These are phyloP conservation scores for Miniopterus natalensis DNA, from an alignment of 2,113 vertebrate species.

Conservation along the genomic window DNA sequence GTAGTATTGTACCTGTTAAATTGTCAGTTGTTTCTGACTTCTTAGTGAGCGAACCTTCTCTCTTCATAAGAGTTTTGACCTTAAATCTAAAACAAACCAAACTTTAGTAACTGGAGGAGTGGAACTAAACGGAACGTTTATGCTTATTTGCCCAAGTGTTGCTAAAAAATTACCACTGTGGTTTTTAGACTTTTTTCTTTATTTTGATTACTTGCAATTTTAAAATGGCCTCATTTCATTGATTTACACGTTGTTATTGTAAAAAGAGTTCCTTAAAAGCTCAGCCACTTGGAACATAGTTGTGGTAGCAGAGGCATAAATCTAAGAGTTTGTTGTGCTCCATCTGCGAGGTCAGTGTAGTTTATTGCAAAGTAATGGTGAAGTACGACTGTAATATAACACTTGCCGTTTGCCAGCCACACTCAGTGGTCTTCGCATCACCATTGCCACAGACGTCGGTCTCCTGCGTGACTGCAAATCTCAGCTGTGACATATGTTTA, in stretches of 20 bases:
- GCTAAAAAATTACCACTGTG: constrained; percentile 37
- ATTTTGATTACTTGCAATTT: constrained; percentile 61
- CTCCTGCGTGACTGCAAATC: constrained; percentile 23
- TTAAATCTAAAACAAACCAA: background rate
- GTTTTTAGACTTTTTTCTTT: background rate
- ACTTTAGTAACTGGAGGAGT: background rate
- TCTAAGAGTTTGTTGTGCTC: background rate
- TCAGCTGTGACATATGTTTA: constrained; percentile 31
- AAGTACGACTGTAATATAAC: constrained; percentile 3
- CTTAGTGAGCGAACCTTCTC: background rate
- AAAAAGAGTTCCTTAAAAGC: constrained; percentile 52
- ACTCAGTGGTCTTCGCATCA: background rate
- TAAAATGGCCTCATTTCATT: constrained; percentile 33
- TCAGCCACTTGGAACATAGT: background rate
- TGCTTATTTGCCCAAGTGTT: constrained; percentile 33
- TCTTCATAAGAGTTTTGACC: background rate
- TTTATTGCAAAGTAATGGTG: constrained; percentile 64
- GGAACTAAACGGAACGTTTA: constrained; percentile 49
- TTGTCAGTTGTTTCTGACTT: constrained; percentile 50
- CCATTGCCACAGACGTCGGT: constrained; percentile 46
- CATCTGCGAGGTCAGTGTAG: constrained; percentile 39
- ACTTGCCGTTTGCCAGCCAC: constrained; percentile 54
- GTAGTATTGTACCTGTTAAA: background rate
- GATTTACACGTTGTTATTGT: constrained; percentile 23
- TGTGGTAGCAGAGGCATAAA: background rate